A percentile compares a stretch with the other conserved stretches of the same genome.
phyloP scores from a whole-genome alignment of 2,797 vertebrate species.

The Gouania willdenowi region DNA sequence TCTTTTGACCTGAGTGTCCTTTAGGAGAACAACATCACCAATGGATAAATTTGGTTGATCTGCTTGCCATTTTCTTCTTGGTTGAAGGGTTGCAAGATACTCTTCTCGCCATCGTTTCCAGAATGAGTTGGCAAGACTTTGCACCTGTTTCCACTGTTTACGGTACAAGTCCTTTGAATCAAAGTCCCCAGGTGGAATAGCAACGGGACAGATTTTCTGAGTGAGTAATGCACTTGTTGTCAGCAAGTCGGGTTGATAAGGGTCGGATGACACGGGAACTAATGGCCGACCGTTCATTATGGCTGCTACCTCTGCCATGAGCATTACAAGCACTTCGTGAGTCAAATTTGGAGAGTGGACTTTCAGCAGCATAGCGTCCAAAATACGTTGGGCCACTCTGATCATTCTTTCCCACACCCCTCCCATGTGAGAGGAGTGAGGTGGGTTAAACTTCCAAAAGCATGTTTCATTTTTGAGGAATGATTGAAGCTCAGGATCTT shows the following conservation, averaged over 20 bases:
- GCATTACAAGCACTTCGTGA: not conserved
- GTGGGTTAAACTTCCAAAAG: no score
- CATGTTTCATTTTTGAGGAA: no score
- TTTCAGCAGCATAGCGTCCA: no score
- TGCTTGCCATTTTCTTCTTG: no score
- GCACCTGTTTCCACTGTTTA: conserved; percentile 1
- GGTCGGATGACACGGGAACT: not conserved
- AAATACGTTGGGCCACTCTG: no score
- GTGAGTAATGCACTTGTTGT: not conserved
- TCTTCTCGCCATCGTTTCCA: not conserved
- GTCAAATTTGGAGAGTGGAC: no score
- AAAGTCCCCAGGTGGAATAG: not conserved
- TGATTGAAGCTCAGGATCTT: no score
- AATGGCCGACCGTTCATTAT: not conserved
- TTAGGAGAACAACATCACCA: not conserved
- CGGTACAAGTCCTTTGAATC: not conserved
- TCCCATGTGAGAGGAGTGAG: no score
- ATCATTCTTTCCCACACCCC: no score
- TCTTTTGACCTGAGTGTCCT: not conserved
- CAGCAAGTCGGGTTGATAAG: not conserved
- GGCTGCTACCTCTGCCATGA: not conserved
- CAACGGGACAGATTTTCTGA: no score
- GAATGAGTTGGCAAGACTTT: not conserved
- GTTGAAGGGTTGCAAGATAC: no score
- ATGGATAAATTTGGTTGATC: not conserved